These are phyloP conservation scores for Sylvietta virens DNA, from an alignment of 2,113 vertebrate genomes.

Conservation along the genomic window DNA sequence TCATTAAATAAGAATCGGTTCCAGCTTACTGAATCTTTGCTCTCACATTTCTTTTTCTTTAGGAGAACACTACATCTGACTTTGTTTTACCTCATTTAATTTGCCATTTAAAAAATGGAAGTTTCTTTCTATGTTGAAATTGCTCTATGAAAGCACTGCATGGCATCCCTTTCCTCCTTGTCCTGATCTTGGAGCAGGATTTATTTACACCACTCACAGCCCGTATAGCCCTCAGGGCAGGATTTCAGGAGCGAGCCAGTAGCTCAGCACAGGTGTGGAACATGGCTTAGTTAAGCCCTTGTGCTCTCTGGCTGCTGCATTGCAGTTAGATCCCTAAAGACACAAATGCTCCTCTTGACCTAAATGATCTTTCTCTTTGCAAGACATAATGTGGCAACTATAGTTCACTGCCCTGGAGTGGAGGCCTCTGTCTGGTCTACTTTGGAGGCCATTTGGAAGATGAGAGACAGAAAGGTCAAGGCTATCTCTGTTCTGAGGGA, in stretches of 20 bases:
- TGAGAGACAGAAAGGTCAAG: not conserved
- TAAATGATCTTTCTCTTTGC: not conserved
- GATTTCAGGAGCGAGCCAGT: not conserved
- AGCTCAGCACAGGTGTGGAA: not conserved
- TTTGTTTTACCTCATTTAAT: not conserved
- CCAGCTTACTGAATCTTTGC: not conserved
- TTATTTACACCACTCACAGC: not conserved
- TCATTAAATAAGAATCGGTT: not conserved
- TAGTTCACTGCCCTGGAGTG: not conserved
- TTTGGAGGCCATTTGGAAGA: not conserved
- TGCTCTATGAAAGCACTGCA: not conserved
- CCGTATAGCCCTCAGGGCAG: not conserved
- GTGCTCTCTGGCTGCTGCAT: not conserved
- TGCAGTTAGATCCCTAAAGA: not conserved
- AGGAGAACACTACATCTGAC: not conserved
- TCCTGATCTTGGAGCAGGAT: not conserved
- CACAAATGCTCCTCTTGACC: not conserved
- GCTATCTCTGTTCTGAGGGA: not conserved
- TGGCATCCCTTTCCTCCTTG: not conserved
- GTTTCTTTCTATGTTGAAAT: not conserved
- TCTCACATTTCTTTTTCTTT: not conserved
- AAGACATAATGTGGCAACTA: not conserved
- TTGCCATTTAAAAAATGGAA: not conserved
- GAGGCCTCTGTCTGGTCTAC: not conserved
- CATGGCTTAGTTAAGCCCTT: not conserved